These are phyloP conservation scores for Paraplagusia blochii DNA, from an alignment of 2,113 vertebrate species.

Conservation along the genomic window DNA sequence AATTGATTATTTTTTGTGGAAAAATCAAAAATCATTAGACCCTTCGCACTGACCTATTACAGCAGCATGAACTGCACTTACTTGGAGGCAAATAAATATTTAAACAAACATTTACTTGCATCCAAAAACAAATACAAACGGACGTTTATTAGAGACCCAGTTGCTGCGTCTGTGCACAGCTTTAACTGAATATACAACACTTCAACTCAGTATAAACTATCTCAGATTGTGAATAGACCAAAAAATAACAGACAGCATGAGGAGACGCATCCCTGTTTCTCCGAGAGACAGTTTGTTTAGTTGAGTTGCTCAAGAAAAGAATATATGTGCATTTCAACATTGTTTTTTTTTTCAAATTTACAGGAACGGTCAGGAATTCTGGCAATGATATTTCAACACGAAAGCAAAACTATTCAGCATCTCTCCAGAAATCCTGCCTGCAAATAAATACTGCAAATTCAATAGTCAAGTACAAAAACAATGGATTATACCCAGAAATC, in stretches of 20 bases:
- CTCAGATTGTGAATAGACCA: slow-evolving; percentile 62
- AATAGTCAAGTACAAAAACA: neutral
- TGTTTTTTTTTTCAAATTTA: slow-evolving; percentile 20
- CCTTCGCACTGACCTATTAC: too few relatives aligned
- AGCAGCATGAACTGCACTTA: neutral
- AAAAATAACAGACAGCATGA: slow-evolving; percentile 32
- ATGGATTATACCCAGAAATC: neutral
- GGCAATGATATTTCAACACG: neutral
- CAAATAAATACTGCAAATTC: neutral
- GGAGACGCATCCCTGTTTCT: slow-evolving; percentile 17
- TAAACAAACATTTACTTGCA: slow-evolving; percentile 66
- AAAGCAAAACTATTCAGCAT: neutral
- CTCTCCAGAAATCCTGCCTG: neutral
- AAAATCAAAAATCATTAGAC: too few relatives aligned
- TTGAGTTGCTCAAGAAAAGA: slow-evolving; percentile 36
- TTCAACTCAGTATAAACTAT: slow-evolving; percentile 67
- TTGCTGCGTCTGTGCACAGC: slow-evolving; percentile 48
- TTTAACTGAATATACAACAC: slow-evolving; percentile 68
- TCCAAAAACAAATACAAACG: slow-evolving; percentile 68
- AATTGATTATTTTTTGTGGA: too few relatives aligned
- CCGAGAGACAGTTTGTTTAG: slow-evolving; percentile 23
- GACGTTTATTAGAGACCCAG: slow-evolving; percentile 47
- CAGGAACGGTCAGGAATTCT: neutral
- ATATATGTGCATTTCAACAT: slow-evolving; percentile 6
- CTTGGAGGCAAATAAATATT: slow-evolving; percentile 63